These are phyloP conservation scores for Stomatorhinus ivindoensis DNA, from an alignment of 2,113 vertebrate species.

Conservation along the genomic window DNA sequence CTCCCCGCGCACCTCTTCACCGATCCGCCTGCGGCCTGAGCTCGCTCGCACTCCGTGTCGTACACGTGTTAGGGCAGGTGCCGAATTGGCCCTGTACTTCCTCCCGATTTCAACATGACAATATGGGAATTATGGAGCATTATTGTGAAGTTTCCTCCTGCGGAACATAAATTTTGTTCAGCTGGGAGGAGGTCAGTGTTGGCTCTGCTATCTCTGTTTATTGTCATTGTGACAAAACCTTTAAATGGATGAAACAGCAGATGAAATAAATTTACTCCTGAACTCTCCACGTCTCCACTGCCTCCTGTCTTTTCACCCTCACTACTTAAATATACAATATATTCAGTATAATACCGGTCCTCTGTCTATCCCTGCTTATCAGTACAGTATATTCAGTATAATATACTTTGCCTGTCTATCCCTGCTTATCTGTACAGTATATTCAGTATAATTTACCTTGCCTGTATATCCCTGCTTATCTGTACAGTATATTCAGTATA, in stretches of 20 bases:
- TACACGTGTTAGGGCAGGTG: neutral
- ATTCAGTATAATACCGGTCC: neutral
- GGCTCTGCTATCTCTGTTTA: neutral
- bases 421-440: neutral
- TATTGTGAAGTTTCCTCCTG: neutral
- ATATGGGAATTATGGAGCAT: neutral
- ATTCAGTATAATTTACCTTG: too few species aligned
- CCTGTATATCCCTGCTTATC: too few species aligned
- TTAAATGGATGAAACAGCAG: neutral
- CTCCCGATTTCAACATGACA: neutral
- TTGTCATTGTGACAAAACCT: neutral
- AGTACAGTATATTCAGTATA: neutral
- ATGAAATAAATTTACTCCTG: neutral
- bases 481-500: too few species aligned
- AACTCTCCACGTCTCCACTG: neutral
- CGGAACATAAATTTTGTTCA: neutral
- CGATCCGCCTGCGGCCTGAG: neutral
- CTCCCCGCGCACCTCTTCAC: neutral
- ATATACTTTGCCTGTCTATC: neutral
- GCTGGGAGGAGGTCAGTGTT: neutral
- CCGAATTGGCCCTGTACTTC: neutral
- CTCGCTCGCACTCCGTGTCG: neutral
- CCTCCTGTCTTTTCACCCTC: neutral
- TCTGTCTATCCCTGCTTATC: neutral
- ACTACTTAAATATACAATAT: neutral